phyloP scores from a whole-genome alignment of 2,888 invertebrate genomes.

The Sminthurinus aureus region DNA sequence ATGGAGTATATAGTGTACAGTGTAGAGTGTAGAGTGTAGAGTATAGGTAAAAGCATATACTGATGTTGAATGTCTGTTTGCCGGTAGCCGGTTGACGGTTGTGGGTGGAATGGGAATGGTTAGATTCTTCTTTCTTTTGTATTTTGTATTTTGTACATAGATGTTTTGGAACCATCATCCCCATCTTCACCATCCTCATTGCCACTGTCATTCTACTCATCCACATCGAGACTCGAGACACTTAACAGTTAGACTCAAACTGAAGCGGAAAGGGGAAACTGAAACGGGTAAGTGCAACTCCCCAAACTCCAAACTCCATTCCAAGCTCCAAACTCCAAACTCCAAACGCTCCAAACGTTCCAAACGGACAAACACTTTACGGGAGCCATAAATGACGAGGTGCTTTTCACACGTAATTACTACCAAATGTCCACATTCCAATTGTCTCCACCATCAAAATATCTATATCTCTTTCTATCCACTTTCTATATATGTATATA shows the following conservation, averaged over 20 bases:
- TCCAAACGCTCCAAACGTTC: no score
- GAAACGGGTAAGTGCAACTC: neutral
- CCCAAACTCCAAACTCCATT: no score
- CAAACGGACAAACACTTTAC: slow-evolving; percentile 1
- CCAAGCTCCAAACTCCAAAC: no score
- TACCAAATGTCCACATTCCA: neutral
- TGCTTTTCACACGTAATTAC: slow-evolving; percentile 20
- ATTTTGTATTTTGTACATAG: neutral
- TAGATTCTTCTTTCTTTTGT: neutral
- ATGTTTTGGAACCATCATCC: no score
- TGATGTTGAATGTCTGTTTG: no score
- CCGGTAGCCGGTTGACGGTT: neutral
- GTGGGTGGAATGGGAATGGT: neutral
- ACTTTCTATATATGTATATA: no score
- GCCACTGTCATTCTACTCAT: no score
- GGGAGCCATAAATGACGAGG: slow-evolving; percentile 13
- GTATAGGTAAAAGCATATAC: no score
- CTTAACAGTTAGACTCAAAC: neutral
- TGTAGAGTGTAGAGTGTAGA: no score
- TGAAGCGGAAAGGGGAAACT: no score
- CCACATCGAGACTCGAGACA: neutral
- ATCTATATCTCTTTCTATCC: neutral
- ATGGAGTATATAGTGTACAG: no score
- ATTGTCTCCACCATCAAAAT: slow-evolving; percentile 1
- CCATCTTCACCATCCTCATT: no score